Conservation (phyloP, 2,113 vertebrate genomes). For the Pleuronectes platessa region DNA sequence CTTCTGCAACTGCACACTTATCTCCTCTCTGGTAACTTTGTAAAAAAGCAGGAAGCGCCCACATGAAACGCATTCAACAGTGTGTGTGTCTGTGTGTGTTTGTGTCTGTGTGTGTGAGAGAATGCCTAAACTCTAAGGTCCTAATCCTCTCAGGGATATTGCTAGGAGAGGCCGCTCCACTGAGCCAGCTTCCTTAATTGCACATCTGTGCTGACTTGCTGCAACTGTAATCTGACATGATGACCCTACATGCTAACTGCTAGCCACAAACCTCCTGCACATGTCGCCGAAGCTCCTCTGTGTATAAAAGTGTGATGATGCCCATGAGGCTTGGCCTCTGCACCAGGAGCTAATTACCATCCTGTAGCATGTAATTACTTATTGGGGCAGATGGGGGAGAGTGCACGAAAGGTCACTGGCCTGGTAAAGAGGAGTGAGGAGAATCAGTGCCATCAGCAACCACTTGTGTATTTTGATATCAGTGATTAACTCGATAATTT, state of each 20-base stretch:
- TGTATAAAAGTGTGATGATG: slow-evolving; percentile 36
- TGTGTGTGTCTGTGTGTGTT: slow-evolving; percentile 11
- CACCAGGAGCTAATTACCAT: slow-evolving; percentile 58
- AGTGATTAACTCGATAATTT: no score
- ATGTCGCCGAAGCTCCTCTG: slow-evolving; percentile 15
- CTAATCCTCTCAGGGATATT: slow-evolving; percentile 72
- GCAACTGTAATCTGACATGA: slow-evolving; percentile 72
- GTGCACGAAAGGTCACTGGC: background rate
- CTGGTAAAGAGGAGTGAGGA: slow-evolving; percentile 1
- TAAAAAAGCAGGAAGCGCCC: slow-evolving; percentile 20
- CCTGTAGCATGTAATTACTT: slow-evolving; percentile 53
- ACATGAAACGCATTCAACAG: slow-evolving; percentile 23
- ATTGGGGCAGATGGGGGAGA: slow-evolving; percentile 36
- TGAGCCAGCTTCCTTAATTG: slow-evolving; percentile 69
- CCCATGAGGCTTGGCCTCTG: slow-evolving; percentile 36
- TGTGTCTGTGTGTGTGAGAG: slow-evolving; percentile 45
- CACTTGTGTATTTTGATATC: no score
- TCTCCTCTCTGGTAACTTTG: slow-evolving; percentile 27
- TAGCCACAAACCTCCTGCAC: slow-evolving; percentile 22
- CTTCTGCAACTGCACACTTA: slow-evolving; percentile 3
- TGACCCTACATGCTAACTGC: slow-evolving; percentile 53
- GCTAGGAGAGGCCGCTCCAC: slow-evolving; percentile 66
- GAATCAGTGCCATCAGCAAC: slow-evolving; percentile 19
- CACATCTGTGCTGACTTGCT: slow-evolving; percentile 72
- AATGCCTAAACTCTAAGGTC: slow-evolving; percentile 58